Base-by-base conservation (phyloP, 2,797 vertebrate genomes). In the Loris lydekkerianus region DNA sequence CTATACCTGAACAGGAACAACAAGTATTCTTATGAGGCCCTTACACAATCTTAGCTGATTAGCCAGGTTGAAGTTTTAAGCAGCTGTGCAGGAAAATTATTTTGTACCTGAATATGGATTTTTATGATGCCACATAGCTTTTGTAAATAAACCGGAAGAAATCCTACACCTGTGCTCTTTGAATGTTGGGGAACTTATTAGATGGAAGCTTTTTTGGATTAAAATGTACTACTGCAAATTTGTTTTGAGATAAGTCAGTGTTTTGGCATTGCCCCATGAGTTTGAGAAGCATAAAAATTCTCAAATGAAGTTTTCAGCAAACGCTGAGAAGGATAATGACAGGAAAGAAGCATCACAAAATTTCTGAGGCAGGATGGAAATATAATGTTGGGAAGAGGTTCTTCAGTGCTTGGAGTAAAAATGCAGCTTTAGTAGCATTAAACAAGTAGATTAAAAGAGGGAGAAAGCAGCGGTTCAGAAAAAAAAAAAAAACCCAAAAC, bases 131-230 rank as follows among this genome's bases (percentile, higher is more conserved):
- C 85, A n/a, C 65, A 49, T 80, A 93, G 63, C 67, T 97, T 96
- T 96, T 90, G 93, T 96, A 96, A 97, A 96, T 96, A 97, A 95
- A 94, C 86, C 89, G 82, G 61, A 80, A 84, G 67, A 87, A 95
- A 61, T 49, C 17, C 69, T 93, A 92, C 90, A 97, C 97, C 97
- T 97, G 96, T 94, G 85, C n/a, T 95, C 77, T 87, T 70, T 70
- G 77, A 85, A 67, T 88, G 65, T 75, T 80, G 37, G 65, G 80
- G 65, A 93, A 65, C 49, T 94, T 94, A 80, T 86, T 85, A 86
- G 63, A 86, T 63, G 65, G 56, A 40, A 76, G 58, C 91, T 89
- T 76, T 83, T 49, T 84, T 78, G 84, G 61, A 94, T 96, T 93
- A 95, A 95, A 96, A 84, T 83, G 40, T 70, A 65, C 89, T 91